These are phyloP conservation scores for Falcaria lacertinaria DNA, from an alignment of 2,888 invertebrate species.

Conservation along the genomic window DNA sequence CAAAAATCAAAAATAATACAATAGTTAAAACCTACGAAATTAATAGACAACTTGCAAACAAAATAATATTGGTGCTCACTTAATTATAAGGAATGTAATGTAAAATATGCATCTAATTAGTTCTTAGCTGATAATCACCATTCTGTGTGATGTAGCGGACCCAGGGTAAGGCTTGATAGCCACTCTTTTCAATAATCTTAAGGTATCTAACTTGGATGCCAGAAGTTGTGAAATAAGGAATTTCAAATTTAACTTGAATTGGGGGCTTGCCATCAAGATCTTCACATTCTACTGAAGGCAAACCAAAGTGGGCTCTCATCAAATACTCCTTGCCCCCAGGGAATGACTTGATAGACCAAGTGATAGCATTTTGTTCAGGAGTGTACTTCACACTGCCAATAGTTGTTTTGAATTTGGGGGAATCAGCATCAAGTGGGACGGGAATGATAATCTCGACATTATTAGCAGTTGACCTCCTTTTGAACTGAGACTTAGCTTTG, in stretches of 20 bases:
- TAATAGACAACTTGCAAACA: conserved; percentile 51
- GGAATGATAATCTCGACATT: conserved; percentile 99
- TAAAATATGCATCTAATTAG: conserved; percentile 81
- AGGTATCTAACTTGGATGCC: conserved; percentile 98
- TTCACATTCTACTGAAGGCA: conserved; percentile 97
- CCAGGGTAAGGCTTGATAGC: conserved; percentile 99
- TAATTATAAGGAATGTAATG: conserved; percentile 35
- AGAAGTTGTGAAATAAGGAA: conserved; percentile 99
- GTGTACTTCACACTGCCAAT: conserved; percentile 98
- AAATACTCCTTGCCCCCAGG: conserved; percentile 99
- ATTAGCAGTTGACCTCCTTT: conserved; percentile 97
- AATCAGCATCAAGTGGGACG: conserved; percentile 97
- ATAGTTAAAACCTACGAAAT: conserved; percentile 43
- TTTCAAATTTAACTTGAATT: conserved; percentile 99
- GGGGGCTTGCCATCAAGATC: conserved; percentile 98
- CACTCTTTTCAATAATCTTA: conserved; percentile 99
- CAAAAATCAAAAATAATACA: conserved; percentile 50
- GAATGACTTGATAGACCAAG: conserved; percentile 98
- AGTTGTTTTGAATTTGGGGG: conserved; percentile 98
- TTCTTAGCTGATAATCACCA: conserved; percentile 98
- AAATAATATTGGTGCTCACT: conserved; percentile 30
- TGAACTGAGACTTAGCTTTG: conserved; percentile 99
- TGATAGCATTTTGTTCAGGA: conserved; percentile 97
- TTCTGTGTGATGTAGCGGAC: conserved; percentile 99
- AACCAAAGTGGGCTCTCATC: conserved; percentile 98